Evolutionary conservation across 2,113 vertebrate species (phyloP), one percentile per base, ranked within the genome.

Genomic region (Cyanoramphus novaezelandiae): DNA sequence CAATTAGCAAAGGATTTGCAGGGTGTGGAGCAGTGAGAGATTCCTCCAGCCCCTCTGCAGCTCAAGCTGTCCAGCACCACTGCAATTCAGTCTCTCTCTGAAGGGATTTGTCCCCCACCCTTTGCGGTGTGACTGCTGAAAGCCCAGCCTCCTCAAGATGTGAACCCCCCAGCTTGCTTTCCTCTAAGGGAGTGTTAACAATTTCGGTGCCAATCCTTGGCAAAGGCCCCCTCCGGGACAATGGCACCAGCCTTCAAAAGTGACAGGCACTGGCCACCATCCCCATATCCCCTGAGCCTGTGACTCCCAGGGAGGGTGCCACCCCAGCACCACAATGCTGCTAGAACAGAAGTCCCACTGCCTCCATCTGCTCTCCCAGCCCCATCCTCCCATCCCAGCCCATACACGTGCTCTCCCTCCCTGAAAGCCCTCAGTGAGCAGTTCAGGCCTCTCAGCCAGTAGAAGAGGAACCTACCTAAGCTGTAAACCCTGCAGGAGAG

Each of bases 1-100:
- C 90, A 95, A 96, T 97, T 96, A 96, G 81, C 86, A 93, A 76
- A 96, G 93, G 95, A 95, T 97, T 97, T 96, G 88, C 80, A 96
- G 93, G 93, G 88, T 96, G 92, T 94, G 86, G 91, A 92, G 53
- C 31, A 79, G 88, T 37, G 72, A 88, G 80, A 90, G 76, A 95
- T 95, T 95, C 65, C 76, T 86, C 67, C 50, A 70, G 65, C 83
- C 24, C 37, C 52, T 96, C 80, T 70, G 69, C 79, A 90, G 72
- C 90, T 94, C 87, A 95, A 86, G 79, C 82, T 90, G 90, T 93
- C 91, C 46, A 69, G 57, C 18, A 5, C 69, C 31, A 74, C 77
- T 72, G 87, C 87, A 91, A 74, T 77, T 91, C 69, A 75, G 65
- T 17, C 77, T 81, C 60, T 71, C 60, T 88, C 62, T 81, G 10